Base-by-base conservation (phyloP, 2,113 vertebrate species). In the Triplophysa siluroides region DNA sequence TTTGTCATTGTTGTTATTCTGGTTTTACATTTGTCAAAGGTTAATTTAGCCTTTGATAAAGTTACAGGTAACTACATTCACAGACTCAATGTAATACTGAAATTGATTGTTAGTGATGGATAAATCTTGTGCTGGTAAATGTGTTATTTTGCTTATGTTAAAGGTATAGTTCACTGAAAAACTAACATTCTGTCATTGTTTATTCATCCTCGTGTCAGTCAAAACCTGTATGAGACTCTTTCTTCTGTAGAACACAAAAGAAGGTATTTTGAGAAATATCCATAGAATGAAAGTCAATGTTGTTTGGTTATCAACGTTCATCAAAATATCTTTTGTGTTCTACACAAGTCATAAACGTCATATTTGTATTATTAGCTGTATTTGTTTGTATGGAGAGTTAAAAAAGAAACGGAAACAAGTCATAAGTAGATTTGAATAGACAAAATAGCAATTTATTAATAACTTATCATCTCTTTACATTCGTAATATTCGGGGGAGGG, bases 361-460 rank as follows among this genome's bases (percentile, higher is more conserved):
- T 33, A 2, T 50, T 50, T 50, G 14, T 13, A 11, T 11, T 2
- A 47, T 47, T 11, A 47, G 13, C 7, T 56, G 18, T 56, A n/a
- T 26, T 7, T 52, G 67, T 64, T 13, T 23, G 16, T 65, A 4
- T 76, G 26, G 5, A 18, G 23, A n/a, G 45, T 29, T 21, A 4
- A 4, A 82, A 74, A 23, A 33, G 73, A 47, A 77, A 70, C 58
- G 61, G 45, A 84, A 70, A 84, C 58, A 58, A n/a, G 54, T 58
- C 82, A 70, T 13, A 26, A 72, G 60, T 73, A 78, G 60, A 85
- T 64, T 81, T 90, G 89, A 90, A 92, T 98, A 98, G 94, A 94
- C 96, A 99, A 99, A 98, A 99, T 99, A 99, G 93, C 94, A 94
- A 96, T 99, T 98, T 98, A 99, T 98, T 98, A 98, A 99, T 99